Percentiles rank a stretch among this genome's conserved stretches.
Evolutionary conservation across 2,888 invertebrate genomes (phyloP).

Genomic region (Thera britannica): DNA sequence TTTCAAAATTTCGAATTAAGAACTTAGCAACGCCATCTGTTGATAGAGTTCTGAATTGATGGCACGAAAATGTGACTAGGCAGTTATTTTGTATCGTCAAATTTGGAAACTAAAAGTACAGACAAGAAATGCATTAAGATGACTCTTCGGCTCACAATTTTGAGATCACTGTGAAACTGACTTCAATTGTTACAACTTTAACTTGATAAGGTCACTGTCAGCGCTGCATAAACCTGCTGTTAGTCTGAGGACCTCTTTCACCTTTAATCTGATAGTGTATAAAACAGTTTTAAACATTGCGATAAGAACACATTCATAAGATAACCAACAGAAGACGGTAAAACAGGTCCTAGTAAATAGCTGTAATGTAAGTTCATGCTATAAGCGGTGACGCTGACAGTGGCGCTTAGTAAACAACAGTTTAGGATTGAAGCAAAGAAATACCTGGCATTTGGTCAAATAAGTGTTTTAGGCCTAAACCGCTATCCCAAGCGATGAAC

Average conservation of each 20-base stretch:
- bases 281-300: background rate
- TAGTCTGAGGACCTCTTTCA: background rate
- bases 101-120: constrained; percentile 56
- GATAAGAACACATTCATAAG: background rate
- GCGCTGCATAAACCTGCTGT: constrained; percentile 6
- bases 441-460: constrained; percentile 65
- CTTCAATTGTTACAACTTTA: constrained; percentile 46
- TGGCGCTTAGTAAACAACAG: constrained; percentile 37
- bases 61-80: constrained; percentile 66
- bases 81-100: constrained; percentile 32
- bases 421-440: constrained; percentile 46
- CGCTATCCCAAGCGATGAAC: constrained; percentile 38
- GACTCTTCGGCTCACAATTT: constrained; percentile 75
- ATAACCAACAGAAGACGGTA: background rate
- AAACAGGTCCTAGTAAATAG: background rate
- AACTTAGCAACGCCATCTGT: constrained; percentile 35
- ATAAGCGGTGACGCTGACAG: background rate
- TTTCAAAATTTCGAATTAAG: background rate
- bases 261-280: background rate
- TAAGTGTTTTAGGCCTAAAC: constrained; percentile 51
- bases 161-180: constrained; percentile 78
- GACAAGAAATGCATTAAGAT: constrained; percentile 68
- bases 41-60: constrained; percentile 43
- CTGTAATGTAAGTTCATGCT: background rate
- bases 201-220: constrained; percentile 26